Conservation (phyloP, 2,797 vertebrate genomes). For the Eupleurogrammus muticus region DNA sequence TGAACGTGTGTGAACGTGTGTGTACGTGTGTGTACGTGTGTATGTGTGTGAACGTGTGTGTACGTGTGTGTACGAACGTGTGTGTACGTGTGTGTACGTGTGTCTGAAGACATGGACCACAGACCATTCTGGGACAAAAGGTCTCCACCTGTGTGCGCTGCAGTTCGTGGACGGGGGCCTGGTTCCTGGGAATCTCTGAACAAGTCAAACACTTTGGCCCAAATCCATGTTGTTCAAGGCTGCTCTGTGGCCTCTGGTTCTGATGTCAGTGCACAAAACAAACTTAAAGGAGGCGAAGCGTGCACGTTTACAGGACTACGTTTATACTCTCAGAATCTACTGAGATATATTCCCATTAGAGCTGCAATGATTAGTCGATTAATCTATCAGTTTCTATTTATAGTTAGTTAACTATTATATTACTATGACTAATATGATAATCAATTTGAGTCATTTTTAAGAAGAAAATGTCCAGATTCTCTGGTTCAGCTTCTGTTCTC, state of each 20-base stretch:
- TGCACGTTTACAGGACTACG: no score
- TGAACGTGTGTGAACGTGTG: slow-evolving; percentile 18
- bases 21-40: no score
- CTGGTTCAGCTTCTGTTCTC: no score
- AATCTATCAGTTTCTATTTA: no score
- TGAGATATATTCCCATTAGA: no score
- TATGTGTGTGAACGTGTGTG: not conserved
- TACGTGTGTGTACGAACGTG: not conserved
- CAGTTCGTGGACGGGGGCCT: slow-evolving; percentile 22
- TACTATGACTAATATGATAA: no score
- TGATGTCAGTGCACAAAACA: not conserved
- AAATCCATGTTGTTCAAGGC: slow-evolving; percentile 9
- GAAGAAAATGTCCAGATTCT: no score
- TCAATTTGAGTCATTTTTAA: no score
- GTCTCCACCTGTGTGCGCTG: slow-evolving; percentile 43
- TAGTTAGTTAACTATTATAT: no score
- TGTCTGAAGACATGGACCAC: slow-evolving; percentile 21
- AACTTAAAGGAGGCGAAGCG: not conserved
- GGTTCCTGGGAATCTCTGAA: slow-evolving; percentile 14
- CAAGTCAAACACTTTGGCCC: slow-evolving; percentile 24
- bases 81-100: slow-evolving; percentile 20
- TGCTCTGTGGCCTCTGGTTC: slow-evolving; percentile 7
- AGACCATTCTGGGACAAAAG: slow-evolving; percentile 67
- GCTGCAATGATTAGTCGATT: no score
- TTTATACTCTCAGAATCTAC: no score